Percentiles rank a stretch among this genome's conserved stretches.
These are phyloP conservation scores for Smutsia gigantea DNA, from an alignment of 2,797 vertebrate species.

Conservation along the genomic window DNA sequence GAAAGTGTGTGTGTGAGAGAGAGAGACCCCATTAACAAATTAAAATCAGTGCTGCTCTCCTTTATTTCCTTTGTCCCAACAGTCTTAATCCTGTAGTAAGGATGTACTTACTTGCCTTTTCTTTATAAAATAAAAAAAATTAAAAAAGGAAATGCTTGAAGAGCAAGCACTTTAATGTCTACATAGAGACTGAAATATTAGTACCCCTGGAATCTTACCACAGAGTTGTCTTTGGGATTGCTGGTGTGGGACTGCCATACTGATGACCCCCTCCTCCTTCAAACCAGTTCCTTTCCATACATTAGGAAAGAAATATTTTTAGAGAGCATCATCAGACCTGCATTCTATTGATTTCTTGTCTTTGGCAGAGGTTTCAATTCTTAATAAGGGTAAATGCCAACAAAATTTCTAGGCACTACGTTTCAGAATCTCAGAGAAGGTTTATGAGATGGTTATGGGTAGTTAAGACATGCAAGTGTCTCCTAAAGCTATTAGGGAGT, in stretches of 20 bases:
- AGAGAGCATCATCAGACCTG: neutral
- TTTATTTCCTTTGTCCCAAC: neutral
- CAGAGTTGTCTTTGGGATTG: neutral
- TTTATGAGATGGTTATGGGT: constrained; percentile 73
- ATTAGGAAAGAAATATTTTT: neutral
- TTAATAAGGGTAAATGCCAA: neutral
- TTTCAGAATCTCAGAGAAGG: neutral
- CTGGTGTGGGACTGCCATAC: neutral
- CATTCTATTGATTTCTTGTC: neutral
- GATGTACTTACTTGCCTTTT: neutral
- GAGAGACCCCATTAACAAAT: neutral
- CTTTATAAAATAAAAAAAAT: neutral
- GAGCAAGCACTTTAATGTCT: neutral
- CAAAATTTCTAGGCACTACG: neutral
- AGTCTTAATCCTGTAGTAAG: neutral
- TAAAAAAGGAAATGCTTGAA: neutral
- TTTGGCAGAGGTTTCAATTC: neutral
- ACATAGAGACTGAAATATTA: neutral
- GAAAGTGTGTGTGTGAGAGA: neutral
- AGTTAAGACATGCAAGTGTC: constrained; percentile 67
- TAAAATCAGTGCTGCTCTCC: neutral
- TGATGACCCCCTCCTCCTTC: neutral
- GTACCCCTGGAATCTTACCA: neutral
- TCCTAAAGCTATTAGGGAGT: constrained; percentile 66
- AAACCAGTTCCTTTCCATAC: neutral